Conservation (phyloP, 2,113 vertebrate genomes). For the Nasalis larvatus region DNA sequence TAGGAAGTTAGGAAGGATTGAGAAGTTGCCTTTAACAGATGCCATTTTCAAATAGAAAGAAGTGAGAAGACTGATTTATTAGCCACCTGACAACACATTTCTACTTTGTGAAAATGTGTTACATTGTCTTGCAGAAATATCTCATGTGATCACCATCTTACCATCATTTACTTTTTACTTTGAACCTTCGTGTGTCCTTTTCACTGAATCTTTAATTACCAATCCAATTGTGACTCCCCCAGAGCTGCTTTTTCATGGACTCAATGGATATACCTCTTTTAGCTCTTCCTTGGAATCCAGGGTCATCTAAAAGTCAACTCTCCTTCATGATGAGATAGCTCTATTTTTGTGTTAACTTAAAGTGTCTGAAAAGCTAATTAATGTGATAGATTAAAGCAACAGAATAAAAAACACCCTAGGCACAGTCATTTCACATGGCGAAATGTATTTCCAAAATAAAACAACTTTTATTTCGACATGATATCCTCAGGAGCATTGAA, state of each 20-base stretch:
- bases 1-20: neutral
- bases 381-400: slow-evolving; percentile 66
- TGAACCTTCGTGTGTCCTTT: neutral
- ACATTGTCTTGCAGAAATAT: neutral
- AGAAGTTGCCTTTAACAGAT: neutral
- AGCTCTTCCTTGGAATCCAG: neutral
- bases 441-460: slow-evolving; percentile 68
- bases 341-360: slow-evolving; percentile 52
- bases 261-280: neutral
- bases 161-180: neutral
- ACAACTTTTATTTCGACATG: slow-evolving; percentile 52
- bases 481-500: slow-evolving; percentile 1
- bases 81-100: neutral
- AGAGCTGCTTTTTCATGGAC: neutral
- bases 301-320: slow-evolving; percentile 39
- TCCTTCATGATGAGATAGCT: neutral
- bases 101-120: neutral
- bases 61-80: neutral
- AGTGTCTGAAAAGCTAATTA: slow-evolving; percentile 62
- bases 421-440: slow-evolving; percentile 45
- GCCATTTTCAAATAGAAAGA: neutral
- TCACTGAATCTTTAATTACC: neutral
- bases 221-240: rapidly evolving
- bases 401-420: slow-evolving; percentile 39
- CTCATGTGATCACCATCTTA: neutral